Base-by-base conservation (phyloP, 2,888 invertebrate species). In the Netelia inedita region DNA sequence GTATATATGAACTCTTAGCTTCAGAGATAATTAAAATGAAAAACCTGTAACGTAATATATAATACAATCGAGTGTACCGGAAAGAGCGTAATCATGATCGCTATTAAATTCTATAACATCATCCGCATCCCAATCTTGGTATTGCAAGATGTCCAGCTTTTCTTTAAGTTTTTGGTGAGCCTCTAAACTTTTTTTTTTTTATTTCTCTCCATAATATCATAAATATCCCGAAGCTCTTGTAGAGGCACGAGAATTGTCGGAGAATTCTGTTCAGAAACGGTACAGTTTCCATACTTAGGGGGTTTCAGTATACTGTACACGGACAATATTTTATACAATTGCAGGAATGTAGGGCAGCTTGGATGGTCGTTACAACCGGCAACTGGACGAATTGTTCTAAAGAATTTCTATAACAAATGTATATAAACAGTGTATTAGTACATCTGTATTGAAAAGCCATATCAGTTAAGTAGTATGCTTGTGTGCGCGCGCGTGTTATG, bases 271-370 rank as follows among this genome's bases (percentile, higher is more conserved):
- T 85, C 76, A 10, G 75, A 72, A 16, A 88, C 82, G 0, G 79
- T 83, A 28, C 88, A 88, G 57, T 88, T 88, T 8, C 87, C 87
- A 72, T 50, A 74, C 28, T 28, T 59, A 10, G 85, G 85, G 0
- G 87, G 83, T 50, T 83, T 82, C 10, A 85, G 23, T 6, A 76
- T 19, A 14, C 85, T 82, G 50, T 82, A 79, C 8, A 85, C 61
- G 1, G 85, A 87, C 14, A 87, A 43, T 9, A 89, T 55, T 74
- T 85, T 88, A n/a, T 89, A 88, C 23, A 88, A 55, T 8, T 86
- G 84, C 6, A 88, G 16, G 69, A 88, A 88, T 1, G 86, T 88
- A 1, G 86, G 76, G 16, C 71, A 63, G 16, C n/a, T n/a, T n/a
- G 82, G 84, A 63, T 83, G 72, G 55, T 82, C 83, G 16, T 87